phyloP scores from a whole-genome alignment of 2,797 vertebrate genomes.

The Paratrypauchen microcephalus region DNA sequence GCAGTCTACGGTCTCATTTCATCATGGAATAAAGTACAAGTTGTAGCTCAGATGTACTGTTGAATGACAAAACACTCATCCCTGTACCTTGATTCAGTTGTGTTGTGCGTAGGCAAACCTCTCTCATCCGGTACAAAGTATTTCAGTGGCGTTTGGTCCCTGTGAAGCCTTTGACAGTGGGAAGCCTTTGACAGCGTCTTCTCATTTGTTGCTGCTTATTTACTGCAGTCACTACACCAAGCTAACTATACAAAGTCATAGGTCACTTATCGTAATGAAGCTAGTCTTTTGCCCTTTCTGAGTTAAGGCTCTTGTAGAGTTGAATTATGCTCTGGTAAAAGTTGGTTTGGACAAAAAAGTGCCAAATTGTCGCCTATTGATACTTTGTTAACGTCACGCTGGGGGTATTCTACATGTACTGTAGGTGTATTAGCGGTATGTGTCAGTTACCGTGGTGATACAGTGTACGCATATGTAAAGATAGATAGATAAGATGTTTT shows the following conservation, averaged over 20 bases:
- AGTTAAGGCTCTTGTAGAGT: conserved; percentile 10
- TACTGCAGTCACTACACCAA: conserved; percentile 1
- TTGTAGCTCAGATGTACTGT: not conserved
- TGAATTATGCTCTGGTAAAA: no score
- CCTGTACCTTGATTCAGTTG: not conserved
- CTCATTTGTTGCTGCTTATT: conserved; percentile 22
- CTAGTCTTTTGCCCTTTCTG: conserved; percentile 17
- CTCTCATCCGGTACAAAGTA: conserved; percentile 12
- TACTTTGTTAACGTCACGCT: no score
- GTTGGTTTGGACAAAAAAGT: not conserved
- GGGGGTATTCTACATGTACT: no score
- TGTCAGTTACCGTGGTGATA: no score
- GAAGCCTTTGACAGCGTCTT: conserved; percentile 28
- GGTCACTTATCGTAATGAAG: conserved; percentile 21
- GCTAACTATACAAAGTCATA: not conserved
- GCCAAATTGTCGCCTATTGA: no score
- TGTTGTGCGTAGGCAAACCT: not conserved
- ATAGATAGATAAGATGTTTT: no score
- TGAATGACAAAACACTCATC: not conserved
- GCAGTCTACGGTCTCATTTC: not conserved
- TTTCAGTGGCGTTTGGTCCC: conserved; percentile 11
- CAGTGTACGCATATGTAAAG: no score
- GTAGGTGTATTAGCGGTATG: no score
- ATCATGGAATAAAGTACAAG: not conserved
- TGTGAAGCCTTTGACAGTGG: conserved; percentile 10